These are phyloP conservation scores for Lycodopsis pacificus DNA, from an alignment of 2,797 vertebrate species.

Conservation along the genomic window DNA sequence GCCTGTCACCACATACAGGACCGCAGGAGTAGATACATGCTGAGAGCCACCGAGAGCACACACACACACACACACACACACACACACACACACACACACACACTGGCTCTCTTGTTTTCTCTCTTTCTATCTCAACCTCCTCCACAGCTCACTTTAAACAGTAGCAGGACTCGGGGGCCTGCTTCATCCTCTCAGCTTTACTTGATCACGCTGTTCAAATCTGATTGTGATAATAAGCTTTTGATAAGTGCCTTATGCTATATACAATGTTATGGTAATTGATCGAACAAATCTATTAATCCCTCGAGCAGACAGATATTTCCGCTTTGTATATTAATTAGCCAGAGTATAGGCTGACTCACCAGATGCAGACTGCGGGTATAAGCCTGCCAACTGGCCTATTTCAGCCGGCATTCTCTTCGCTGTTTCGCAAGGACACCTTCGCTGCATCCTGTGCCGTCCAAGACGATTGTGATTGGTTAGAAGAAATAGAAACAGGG, in stretches of 20 bases:
- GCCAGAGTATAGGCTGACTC: neutral
- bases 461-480: neutral
- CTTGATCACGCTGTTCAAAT: slow-evolving; percentile 21
- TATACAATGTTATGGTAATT: neutral
- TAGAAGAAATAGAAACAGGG: neutral
- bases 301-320: neutral
- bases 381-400: neutral
- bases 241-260: neutral
- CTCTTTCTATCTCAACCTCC: neutral
- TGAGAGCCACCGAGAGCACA: slow-evolving; percentile 52
- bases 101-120: neutral
- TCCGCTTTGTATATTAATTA: slow-evolving; percentile 5
- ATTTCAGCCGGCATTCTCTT: neutral
- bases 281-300: slow-evolving; percentile 6
- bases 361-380: neutral
- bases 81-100: slow-evolving; percentile 30
- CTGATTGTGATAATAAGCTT: neutral
- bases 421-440: neutral
- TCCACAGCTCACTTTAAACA: slow-evolving; percentile 5
- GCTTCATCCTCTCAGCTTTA: slow-evolving; percentile 17
- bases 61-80: slow-evolving; percentile 29
- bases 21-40: slow-evolving; percentile 65
- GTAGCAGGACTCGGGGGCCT: neutral
- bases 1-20: slow-evolving; percentile 75
- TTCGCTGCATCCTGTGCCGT: neutral